Evolutionary conservation across 2,888 invertebrate genomes (phyloP).

Genomic region (Amaurobius ferox): DNA sequence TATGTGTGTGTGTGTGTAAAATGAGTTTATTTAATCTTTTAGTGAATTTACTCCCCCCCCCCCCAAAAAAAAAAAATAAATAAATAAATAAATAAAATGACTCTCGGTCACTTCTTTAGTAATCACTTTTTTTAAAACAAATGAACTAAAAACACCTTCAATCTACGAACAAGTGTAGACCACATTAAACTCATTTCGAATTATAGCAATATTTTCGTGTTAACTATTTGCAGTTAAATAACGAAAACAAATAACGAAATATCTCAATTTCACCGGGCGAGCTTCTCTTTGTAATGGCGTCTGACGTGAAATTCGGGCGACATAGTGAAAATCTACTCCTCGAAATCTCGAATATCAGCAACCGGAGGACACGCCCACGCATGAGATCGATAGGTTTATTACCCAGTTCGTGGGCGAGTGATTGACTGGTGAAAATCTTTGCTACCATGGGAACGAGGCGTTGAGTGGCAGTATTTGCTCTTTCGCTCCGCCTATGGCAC

Average conservation of each 20-base stretch:
- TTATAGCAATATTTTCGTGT: no score
- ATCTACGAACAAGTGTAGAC: no score
- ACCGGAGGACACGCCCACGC: constrained; percentile 47
- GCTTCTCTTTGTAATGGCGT: constrained; percentile 18
- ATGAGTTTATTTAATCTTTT: no score
- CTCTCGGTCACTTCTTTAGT: no score
- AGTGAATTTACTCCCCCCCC: no score
- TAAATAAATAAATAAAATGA: no score
- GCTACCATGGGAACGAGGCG: constrained; percentile 38
- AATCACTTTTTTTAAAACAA: no score
- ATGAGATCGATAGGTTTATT: constrained; percentile 65
- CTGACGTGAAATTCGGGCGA: not conserved
- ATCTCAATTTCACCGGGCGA: not conserved
- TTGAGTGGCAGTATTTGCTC: constrained; percentile 32
- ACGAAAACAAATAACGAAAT: not conserved
- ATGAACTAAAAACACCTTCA: no score
- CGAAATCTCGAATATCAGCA: constrained; percentile 38
- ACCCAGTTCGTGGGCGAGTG: constrained; percentile 60
- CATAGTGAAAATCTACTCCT: constrained; percentile 28
- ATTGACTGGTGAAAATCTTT: constrained; percentile 49
- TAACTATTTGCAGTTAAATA: no score
- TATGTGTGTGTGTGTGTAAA: no score
- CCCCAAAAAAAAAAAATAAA: no score
- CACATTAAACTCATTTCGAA: no score
- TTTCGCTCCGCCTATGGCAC: constrained; percentile 36